Percentiles rank a stretch among this genome's conserved stretches.
These are phyloP conservation scores for Cheirogaleus medius DNA, from an alignment of 2,113 vertebrate genomes.

Conservation along the genomic window DNA sequence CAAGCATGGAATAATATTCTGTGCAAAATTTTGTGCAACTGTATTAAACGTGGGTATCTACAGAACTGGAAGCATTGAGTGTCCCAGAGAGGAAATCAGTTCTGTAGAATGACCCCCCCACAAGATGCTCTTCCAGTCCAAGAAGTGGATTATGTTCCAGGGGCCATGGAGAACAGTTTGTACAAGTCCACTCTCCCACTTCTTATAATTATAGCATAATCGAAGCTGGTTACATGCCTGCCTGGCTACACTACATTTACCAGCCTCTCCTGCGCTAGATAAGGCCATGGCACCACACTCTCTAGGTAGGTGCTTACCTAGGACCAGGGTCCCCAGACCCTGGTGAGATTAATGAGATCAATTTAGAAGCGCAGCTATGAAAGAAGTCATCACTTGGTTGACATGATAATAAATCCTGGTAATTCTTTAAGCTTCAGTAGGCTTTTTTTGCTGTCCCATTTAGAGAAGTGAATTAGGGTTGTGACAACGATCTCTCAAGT, in stretches of 20 bases:
- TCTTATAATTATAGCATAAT: not conserved
- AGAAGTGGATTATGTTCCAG: not conserved
- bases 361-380: not conserved
- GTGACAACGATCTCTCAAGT: not conserved
- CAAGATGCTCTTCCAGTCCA: not conserved
- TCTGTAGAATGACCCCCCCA: not conserved
- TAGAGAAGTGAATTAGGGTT: not conserved
- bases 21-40: not conserved
- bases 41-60: not conserved
- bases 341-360: too few relatives aligned
- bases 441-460: not conserved
- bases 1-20: not conserved
- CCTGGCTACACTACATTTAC: not conserved
- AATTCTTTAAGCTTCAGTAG: not conserved
- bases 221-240: not conserved
- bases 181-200: not conserved
- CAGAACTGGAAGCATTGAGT: not conserved
- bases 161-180: too few relatives aligned
- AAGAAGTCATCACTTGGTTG: not conserved
- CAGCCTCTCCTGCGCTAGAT: not conserved
- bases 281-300: not conserved
- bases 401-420: not conserved
- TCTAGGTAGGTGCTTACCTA: not conserved
- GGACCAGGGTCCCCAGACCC: not conserved
- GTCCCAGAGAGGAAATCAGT: not conserved